phyloP scores from a whole-genome alignment of 2,888 invertebrate genomes.

The Teleiodes luculella region DNA sequence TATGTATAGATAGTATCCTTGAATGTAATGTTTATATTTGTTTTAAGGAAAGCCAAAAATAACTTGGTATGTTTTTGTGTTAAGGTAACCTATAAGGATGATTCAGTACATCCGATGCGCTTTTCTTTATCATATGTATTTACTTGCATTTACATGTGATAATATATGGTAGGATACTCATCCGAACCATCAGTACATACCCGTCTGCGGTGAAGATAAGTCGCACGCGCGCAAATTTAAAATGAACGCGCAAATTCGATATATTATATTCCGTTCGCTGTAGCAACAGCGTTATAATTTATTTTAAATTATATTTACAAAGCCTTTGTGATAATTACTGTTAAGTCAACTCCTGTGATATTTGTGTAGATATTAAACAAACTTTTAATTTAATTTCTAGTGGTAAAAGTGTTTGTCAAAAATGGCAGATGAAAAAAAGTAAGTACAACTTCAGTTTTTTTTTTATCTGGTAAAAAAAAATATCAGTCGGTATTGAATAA shows the following conservation, averaged over 20 bases:
- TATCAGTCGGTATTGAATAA: too few relatives aligned
- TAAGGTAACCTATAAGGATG: neutral
- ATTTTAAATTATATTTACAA: neutral
- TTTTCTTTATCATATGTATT: neutral
- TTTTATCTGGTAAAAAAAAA: too few relatives aligned
- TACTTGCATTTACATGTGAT: neutral
- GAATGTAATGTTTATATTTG: too few relatives aligned
- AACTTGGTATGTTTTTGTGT: neutral
- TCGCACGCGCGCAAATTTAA: neutral
- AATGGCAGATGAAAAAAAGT: conserved; percentile 2
- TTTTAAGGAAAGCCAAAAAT: too few relatives aligned
- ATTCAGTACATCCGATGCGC: neutral
- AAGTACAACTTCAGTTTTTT: neutral
- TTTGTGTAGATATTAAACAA: neutral
- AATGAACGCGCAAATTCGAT: neutral
- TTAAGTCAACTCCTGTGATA: neutral
- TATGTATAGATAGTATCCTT: too few relatives aligned
- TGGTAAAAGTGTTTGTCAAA: neutral
- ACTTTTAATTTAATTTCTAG: neutral
- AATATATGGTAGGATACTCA: neutral
- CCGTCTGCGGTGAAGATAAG: neutral
- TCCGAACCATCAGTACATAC: neutral
- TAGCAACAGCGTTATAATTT: neutral
- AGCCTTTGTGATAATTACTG: neutral
- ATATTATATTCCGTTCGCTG: neutral